Evolutionary conservation across 2,888 invertebrate genomes (phyloP).

Genomic region (Napeogenes sylphis): DNA sequence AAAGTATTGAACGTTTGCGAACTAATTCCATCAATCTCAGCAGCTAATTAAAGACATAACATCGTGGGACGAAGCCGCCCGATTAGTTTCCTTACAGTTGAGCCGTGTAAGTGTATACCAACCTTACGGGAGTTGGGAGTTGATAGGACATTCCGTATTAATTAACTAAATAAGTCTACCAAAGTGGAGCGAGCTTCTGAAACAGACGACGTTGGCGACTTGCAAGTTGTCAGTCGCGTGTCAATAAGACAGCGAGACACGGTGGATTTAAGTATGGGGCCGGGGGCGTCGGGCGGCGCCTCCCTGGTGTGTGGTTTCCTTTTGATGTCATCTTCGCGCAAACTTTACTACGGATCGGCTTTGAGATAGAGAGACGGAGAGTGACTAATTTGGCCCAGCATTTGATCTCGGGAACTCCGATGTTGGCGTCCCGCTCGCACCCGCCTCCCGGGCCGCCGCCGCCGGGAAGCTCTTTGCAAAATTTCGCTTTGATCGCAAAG

Average conservation of each 20-base stretch:
- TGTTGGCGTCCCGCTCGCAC: conserved; percentile 69
- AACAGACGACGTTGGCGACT: conserved; percentile 66
- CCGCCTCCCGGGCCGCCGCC: conserved; percentile 59
- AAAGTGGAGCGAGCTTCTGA: conserved; percentile 62
- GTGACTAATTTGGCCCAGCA: conserved; percentile 79
- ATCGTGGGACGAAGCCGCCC: conserved; percentile 37
- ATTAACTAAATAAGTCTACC: conserved; percentile 76
- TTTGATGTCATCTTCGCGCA: conserved; percentile 79
- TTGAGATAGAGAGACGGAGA: conserved; percentile 79
- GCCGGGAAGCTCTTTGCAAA: conserved; percentile 77
- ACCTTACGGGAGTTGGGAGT: conserved; percentile 68
- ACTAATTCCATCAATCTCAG: conserved; percentile 44
- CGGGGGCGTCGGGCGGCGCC: conserved; percentile 55
- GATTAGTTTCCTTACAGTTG: conserved; percentile 65
- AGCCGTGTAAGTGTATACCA: conserved; percentile 58
- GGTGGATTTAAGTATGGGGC: conserved; percentile 72
- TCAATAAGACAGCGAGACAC: conserved; percentile 76
- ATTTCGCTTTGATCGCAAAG: conserved; percentile 78
- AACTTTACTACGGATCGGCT: conserved; percentile 79
- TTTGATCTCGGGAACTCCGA: conserved; percentile 75
- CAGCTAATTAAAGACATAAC: conserved; percentile 59
- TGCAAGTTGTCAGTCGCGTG: conserved; percentile 74
- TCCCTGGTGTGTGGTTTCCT: conserved; percentile 78
- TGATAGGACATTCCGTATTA: conserved; percentile 76
- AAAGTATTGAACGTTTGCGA: conserved; percentile 24